Evolutionary conservation across 2,113 vertebrate genomes (phyloP), one percentile per base, ranked within the genome.

Genomic region (Eubucco bourcierii): DNA sequence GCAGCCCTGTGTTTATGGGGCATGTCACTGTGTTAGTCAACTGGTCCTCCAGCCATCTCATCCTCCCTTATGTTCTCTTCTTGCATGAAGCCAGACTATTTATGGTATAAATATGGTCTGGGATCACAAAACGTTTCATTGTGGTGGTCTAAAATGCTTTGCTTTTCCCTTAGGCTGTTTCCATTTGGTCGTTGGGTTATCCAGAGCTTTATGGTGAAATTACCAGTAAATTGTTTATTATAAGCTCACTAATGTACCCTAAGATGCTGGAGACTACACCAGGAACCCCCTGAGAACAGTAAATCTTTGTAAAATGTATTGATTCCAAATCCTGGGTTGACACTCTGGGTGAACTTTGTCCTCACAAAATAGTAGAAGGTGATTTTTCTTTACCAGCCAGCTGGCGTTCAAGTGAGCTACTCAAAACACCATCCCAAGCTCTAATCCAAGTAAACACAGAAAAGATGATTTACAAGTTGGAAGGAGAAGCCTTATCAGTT

Each of bases 291-390:
- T 29, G 53, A 31, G 90, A 86, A 53, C 20, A n/a, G 53, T 95
- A 94, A 93, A 96, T 95, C 95, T 87, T 93, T 3, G 2, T 66
- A 59, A 94, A 90, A 83, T 12, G 28, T 94, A 95, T 95, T 65
- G 91, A 95, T 97, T 94, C 84, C 67, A 80, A 41, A 72, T 89
- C 87, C 77, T 58, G 81, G 87, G 90, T 95, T 88, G 95, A 91
- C 91, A 94, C 91, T 97, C 67, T 88, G 89, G 12, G 12, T 95
- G 94, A 97, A 95, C 96, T 93, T 95, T 87, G 82, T 93, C 94
- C 95, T 95, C 87, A 70, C 58, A 88, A 88, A 82, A 75, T 50
- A 93, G 74, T 47, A 90, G 84, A 86, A 93, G 94, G 92, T 93
- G 84, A 80, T 95, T 96, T 92, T 95, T 92, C 87, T 93, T 90